These are phyloP conservation scores for Dufourea novaeangliae DNA, from an alignment of 1,140 invertebrate genomes.

Conservation along the genomic window DNA sequence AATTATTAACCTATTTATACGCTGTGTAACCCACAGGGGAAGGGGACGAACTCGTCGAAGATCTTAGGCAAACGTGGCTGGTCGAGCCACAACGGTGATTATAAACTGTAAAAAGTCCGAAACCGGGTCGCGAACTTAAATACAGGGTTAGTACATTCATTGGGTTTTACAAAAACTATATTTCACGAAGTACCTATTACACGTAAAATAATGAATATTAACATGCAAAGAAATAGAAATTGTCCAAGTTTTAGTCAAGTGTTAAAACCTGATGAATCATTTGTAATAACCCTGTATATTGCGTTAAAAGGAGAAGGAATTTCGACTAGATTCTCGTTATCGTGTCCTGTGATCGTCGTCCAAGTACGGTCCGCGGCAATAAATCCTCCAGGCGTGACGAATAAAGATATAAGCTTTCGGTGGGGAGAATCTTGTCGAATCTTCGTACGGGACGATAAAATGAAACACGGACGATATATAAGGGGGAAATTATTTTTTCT, in stretches of 20 bases:
- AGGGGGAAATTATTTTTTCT: neutral
- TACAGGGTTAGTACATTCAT: too few relatives aligned
- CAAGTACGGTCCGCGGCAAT: neutral
- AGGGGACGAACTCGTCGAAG: neutral
- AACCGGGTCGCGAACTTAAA: too few relatives aligned
- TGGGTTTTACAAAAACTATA: too few relatives aligned
- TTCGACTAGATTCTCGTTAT: constrained; percentile 14
- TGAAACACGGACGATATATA: constrained; percentile 13
- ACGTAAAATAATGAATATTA: too few relatives aligned
- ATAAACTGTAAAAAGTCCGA: too few relatives aligned
- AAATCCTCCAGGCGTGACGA: neutral
- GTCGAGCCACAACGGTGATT: too few relatives aligned
- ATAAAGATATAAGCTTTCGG: neutral
- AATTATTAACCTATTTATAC: constrained; percentile 41
- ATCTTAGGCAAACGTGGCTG: neutral
- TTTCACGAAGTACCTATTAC: too few relatives aligned
- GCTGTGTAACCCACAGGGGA: too few relatives aligned
- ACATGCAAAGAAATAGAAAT: too few relatives aligned
- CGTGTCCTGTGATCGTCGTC: neutral
- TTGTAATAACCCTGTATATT: too few relatives aligned
- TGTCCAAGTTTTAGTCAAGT: too few relatives aligned
- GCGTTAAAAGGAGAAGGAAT: neutral
- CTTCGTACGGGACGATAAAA: constrained; percentile 10
- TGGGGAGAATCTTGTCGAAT: neutral
- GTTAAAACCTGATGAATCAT: too few relatives aligned